Evolutionary conservation across 2,113 vertebrate genomes (phyloP).

Genomic region (Puffinus mauretanicus): DNA sequence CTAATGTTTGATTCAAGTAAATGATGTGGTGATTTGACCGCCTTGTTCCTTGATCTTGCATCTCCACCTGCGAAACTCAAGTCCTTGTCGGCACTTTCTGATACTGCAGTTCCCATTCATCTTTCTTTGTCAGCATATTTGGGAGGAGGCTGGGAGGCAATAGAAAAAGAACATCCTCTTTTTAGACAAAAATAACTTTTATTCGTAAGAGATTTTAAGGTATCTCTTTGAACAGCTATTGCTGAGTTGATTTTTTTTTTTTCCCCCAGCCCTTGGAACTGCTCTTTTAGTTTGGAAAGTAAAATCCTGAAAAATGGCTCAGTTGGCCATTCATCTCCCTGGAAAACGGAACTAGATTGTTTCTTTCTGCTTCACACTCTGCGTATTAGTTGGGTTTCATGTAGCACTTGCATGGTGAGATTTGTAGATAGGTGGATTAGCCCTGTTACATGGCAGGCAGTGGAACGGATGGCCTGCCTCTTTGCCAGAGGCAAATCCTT

Average conservation of each 20-base stretch:
- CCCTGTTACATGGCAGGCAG: background rate
- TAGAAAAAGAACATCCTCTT: constrained; percentile 5
- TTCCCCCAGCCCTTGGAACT: background rate
- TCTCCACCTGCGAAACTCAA: background rate
- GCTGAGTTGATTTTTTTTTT: background rate
- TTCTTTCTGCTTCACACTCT: background rate
- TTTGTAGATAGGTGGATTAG: background rate
- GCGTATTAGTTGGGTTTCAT: background rate
- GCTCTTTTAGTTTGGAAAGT: background rate
- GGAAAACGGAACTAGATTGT: background rate
- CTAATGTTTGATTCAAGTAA: background rate
- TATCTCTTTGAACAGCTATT: constrained; percentile 35
- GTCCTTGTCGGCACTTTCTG: background rate
- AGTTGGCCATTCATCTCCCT: background rate
- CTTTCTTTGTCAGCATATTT: constrained; percentile 51
- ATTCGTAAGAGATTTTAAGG: constrained; percentile 44
- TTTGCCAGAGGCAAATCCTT: background rate
- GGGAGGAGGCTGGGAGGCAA: constrained; percentile 34
- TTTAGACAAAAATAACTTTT: constrained; percentile 54
- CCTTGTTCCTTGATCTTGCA: background rate
- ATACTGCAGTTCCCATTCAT: background rate
- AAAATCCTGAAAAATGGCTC: background rate
- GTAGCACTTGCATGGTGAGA: background rate
- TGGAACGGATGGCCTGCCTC: background rate
- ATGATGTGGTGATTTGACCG: background rate